phyloP scores from a whole-genome alignment of 2,113 vertebrate species.

The Gymnarchus niloticus region DNA sequence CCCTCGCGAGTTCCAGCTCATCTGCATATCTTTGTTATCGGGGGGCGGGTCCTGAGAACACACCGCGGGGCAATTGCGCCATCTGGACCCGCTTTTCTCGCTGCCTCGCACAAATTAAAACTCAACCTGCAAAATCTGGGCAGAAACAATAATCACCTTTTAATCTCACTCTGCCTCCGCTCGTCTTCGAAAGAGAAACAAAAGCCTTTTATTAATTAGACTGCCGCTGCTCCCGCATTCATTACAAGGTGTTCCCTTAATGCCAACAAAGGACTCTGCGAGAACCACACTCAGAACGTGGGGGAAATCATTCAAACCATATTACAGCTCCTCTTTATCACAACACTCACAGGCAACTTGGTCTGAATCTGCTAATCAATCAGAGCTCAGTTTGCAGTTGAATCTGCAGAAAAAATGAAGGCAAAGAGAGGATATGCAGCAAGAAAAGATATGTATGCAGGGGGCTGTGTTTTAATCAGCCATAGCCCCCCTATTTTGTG shows the following conservation, averaged over 20 bases:
- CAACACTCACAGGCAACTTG: neutral
- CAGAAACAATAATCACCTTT: conserved; percentile 81
- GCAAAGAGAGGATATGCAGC: neutral
- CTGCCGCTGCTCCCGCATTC: conserved; percentile 78
- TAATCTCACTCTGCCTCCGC: conserved; percentile 79
- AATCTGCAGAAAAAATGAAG: neutral
- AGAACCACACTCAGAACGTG: neutral
- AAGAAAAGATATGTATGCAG: neutral
- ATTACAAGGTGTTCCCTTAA: conserved; percentile 79
- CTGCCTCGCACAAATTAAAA: conserved; percentile 88
- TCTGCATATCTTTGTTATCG: conserved; percentile 89
- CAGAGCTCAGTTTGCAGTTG: neutral
- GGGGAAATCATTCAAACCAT: neutral
- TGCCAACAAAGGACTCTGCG: conserved; percentile 39
- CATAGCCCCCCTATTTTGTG: neutral
- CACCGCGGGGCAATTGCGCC: conserved; percentile 82
- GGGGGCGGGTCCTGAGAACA: conserved; percentile 84
- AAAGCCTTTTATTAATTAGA: conserved; percentile 79
- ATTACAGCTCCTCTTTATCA: neutral
- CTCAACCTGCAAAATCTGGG: conserved; percentile 86
- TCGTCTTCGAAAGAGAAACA: conserved; percentile 74
- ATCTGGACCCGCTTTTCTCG: conserved; percentile 81
- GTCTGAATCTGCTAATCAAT: neutral
- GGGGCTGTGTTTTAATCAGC: neutral
- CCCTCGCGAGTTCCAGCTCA: conserved; percentile 59